A percentile compares a stretch with the other conserved stretches of the same genome.
Evolutionary conservation across 2,888 invertebrate genomes (phyloP).

Genomic region (Cyclophora punctaria): DNA sequence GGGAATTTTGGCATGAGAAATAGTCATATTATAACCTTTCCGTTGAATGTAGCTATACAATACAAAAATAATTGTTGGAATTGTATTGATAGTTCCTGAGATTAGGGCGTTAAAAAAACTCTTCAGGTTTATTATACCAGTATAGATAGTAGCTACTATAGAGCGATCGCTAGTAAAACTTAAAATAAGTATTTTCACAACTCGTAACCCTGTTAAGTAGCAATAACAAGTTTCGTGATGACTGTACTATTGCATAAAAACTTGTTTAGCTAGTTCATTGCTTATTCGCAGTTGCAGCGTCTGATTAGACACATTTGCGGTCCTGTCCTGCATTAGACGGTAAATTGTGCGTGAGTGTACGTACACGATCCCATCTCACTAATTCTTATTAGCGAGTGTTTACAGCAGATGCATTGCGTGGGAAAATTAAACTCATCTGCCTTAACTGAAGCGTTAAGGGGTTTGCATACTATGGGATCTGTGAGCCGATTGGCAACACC

Average conservation of each 20-base stretch:
- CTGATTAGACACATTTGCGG: conserved; percentile 54
- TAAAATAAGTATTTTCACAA: no score
- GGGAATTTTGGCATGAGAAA: no score
- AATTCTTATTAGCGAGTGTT: conserved; percentile 51
- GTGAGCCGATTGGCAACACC: no score
- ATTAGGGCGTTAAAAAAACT: no score
- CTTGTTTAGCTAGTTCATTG: conserved; percentile 10
- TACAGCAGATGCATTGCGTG: conserved; percentile 46
- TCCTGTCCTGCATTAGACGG: conserved; percentile 43
- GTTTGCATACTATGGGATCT: conserved; percentile 2
- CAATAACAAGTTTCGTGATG: conserved; percentile 6
- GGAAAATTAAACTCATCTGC: conserved; percentile 51
- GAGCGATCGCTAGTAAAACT: no score
- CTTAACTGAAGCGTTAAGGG: conserved; percentile 16
- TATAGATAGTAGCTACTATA: no score
- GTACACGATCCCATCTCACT: conserved; percentile 55
- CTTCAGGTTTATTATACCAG: no score
- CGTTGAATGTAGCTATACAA: no score
- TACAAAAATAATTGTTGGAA: no score
- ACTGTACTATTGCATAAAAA: conserved; percentile 13
- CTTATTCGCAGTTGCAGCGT: conserved; percentile 20
- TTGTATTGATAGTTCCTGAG: no score
- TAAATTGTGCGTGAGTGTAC: conserved; percentile 50
- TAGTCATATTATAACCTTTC: no score
- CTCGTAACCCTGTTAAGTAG: no score